Base-by-base conservation (phyloP, 2,888 invertebrate genomes). In the Orthosia incerta region DNA sequence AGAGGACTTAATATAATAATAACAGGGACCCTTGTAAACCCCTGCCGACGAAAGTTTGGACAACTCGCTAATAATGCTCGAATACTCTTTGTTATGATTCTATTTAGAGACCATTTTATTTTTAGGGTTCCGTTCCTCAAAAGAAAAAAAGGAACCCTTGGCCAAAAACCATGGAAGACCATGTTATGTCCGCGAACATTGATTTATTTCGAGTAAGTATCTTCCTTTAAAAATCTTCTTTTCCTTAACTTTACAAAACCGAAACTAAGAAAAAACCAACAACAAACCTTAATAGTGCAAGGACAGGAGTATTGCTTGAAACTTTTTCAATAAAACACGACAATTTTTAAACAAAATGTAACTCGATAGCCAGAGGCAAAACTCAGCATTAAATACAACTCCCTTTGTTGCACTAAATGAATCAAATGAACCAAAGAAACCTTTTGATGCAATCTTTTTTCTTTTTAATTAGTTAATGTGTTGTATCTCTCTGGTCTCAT, bases 401-500 rank as follows among this genome's bases (percentile, higher is more conserved):
- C 51, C 53, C 45, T 26, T 57, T 73, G 23, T 39, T 79, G 46
- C 80, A 62, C 39, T 26, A 62, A 76, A 51, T 53, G 26, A 57
- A 79, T 39, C 18, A 60, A 55, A 80, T 48, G 13, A 23, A 13
- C 20, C 45, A 23, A 26, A 75, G 31, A 59, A 74, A 50, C 31
- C 59, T 71, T 48, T 16, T 15, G 18, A 13, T 50, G 53, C 65
- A 31, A 60, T 18, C 23, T 46, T 82, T 81, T 60, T 65, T 53
- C n/a, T 69, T 76, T 82, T 77, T 66, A 82, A 79, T 82, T 70
- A 82, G 65, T 51, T 70, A 82, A 82, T 77, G 60, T 68, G 50
- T 51, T 56, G 26, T 75, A 63, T 59, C 63, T 59, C 61, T 55
- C 61, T 31, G 11, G 50, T 62, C 59, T 26, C 5, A 9, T 11